Base-by-base conservation (phyloP, 2,797 vertebrate species). In the Molossus molossus region DNA sequence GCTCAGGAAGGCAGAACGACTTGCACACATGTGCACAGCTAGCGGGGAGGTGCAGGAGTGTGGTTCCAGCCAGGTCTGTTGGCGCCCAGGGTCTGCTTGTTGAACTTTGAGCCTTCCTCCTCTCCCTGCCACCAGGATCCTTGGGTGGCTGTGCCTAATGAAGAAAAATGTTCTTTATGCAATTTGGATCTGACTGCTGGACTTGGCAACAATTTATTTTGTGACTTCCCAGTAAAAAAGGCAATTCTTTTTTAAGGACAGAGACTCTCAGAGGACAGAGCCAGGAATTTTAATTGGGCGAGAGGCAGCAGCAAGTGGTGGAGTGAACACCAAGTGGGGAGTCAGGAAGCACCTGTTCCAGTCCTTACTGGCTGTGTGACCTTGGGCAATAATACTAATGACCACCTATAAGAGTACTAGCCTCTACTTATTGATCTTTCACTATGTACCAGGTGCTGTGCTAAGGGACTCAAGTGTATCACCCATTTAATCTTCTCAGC, bases 171-270 rank as follows among this genome's bases (percentile, higher is more conserved):
- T 94, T 96, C 45, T 75, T 53, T 0, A 50, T 80, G 53, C 84
- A 93, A 90, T 96, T 97, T 90, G 94, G 73, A 64, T 89, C 95
- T 92, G 81, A 96, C 91, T 50, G 25, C 92, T 88, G 20, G 69
- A 90, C 75, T 84, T 93, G 92, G 88, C 62, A 95, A 96, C 96
- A 77, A 93, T 84, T 97, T 84, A 97, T 96, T 94, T 50, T 65
- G 72, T 94, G 55, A 90, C 85, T 97, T 97, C 95, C 48, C 79
- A 93, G 79, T 90, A 0, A 92, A 97, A 97, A 92, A 95, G 40
- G 85, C 1, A 95, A 60, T 97, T 94, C 25, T 64, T 96, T 96
- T 87, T 93, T 85, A 93, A 72, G 91, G 93, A 72, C 37, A 40
- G 83, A 70, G 94, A 64, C 87, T 97, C 84, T 97, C 29, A 0